These are phyloP conservation scores for Carassius gibelio DNA, from an alignment of 2,113 vertebrate species.

Conservation along the genomic window DNA sequence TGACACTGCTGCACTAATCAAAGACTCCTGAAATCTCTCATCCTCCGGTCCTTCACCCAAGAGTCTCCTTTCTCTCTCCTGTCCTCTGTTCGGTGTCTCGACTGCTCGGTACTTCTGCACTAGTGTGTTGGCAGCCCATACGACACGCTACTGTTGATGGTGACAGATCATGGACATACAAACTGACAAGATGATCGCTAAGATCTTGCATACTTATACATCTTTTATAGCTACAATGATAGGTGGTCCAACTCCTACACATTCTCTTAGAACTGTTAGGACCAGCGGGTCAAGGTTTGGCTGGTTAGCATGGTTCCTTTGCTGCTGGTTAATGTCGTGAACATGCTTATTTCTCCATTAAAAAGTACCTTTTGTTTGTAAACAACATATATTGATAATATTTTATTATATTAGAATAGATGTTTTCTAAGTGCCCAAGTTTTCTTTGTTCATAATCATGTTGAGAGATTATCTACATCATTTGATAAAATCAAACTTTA, in stretches of 20 bases:
- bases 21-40: slow-evolving; percentile 11
- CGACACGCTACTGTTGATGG: background rate
- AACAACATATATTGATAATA: background rate
- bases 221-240: slow-evolving; percentile 6
- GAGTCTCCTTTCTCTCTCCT: slow-evolving; percentile 10
- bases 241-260: slow-evolving; percentile 27
- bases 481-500: background rate
- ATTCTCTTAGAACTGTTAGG: slow-evolving; percentile 19
- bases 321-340: background rate
- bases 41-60: background rate
- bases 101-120: background rate
- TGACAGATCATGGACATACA: slow-evolving; percentile 14
- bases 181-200: slow-evolving; percentile 13
- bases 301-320: background rate
- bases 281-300: background rate
- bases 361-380: background rate
- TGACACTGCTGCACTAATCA: slow-evolving; percentile 34
- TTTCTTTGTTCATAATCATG: too few species aligned
- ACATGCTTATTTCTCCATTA: background rate
- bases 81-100: background rate
- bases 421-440: background rate
- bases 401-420: background rate
- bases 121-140: slow-evolving; percentile 2
- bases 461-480: background rate
- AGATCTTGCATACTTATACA: slow-evolving; percentile 10